Conservation (phyloP, 30 jellyfish, hydroid and myxozoan genomes). For the Haliclystus octoradiatus region DNA sequence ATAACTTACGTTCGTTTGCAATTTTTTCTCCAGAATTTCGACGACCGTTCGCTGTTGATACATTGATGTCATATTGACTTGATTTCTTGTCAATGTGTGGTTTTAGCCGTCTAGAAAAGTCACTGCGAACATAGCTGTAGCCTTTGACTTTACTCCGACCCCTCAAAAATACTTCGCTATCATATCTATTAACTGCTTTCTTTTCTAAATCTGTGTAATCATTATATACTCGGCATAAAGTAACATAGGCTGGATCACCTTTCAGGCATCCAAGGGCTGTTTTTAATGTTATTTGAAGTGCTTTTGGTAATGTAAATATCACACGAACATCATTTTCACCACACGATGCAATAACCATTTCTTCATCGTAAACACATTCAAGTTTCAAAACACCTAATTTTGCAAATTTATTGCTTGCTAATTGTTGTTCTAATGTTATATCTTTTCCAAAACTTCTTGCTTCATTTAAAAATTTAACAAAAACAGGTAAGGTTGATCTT, state of each 20-base stretch:
- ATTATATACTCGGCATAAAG: conserved; percentile 45
- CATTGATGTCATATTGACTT: no score
- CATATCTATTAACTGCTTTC: no score
- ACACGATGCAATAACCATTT: conserved; percentile 59
- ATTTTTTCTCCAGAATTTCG: no score
- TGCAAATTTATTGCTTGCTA: neutral
- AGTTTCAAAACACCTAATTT: conserved; percentile 53
- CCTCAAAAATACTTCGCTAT: no score
- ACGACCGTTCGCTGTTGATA: no score
- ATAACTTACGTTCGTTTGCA: no score
- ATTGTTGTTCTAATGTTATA: no score
- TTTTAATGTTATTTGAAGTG: conserved; percentile 58
- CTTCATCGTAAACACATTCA: conserved; percentile 25
- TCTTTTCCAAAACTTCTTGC: no score
- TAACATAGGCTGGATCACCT: conserved; percentile 53
- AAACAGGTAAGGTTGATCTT: conserved; percentile 26
- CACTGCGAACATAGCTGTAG: no score
- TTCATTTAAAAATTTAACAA: conserved; percentile 38
- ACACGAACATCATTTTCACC: conserved; percentile 55
- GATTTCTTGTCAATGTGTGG: no score
- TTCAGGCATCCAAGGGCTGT: conserved; percentile 59
- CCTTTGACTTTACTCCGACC: no score
- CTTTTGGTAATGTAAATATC: conserved; percentile 56
- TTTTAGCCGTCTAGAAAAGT: no score
- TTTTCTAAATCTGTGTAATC: conserved; percentile 38